Conservation (phyloP, 2,113 vertebrate species). For the Ictalurus furcatus region DNA sequence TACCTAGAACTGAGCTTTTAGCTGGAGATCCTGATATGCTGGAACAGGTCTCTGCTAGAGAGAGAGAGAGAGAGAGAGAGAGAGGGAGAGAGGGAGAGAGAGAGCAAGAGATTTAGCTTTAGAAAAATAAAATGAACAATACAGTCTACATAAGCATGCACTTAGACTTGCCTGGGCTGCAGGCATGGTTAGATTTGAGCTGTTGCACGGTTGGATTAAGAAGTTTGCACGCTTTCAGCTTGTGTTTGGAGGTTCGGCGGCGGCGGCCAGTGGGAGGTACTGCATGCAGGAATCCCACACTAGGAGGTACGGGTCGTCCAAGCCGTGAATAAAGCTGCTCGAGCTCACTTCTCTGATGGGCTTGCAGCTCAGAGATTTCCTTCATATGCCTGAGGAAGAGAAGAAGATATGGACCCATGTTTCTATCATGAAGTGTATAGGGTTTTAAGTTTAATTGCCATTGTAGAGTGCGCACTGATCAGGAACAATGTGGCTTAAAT, state of each 20-base stretch:
- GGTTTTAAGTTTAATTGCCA: slow-evolving; percentile 78
- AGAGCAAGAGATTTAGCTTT: not conserved
- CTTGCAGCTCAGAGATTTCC: slow-evolving; percentile 95
- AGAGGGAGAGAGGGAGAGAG: not conserved
- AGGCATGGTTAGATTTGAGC: slow-evolving; percentile 73
- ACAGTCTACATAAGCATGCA: slow-evolving; percentile 46
- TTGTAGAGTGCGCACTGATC: slow-evolving; percentile 75
- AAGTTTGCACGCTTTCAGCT: slow-evolving; percentile 88
- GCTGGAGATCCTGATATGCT: slow-evolving; percentile 73
- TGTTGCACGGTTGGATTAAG: slow-evolving; percentile 93
- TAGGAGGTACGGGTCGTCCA: slow-evolving; percentile 87
- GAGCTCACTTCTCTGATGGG: slow-evolving; percentile 91
- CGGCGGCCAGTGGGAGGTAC: slow-evolving; percentile 83
- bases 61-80: not conserved
- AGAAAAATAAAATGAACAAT: not conserved
- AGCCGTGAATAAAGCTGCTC: slow-evolving; percentile 86
- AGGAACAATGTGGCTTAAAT: not conserved
- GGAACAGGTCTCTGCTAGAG: slow-evolving; percentile 62
- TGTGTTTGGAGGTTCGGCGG: slow-evolving; percentile 87
- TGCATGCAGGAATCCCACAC: slow-evolving; percentile 82
- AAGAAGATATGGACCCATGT: slow-evolving; percentile 44
- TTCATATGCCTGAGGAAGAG: slow-evolving; percentile 90
- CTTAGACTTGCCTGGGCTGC: slow-evolving; percentile 58
- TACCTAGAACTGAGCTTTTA: slow-evolving; percentile 61
- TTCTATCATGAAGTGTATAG: slow-evolving; percentile 60